phyloP scores from a whole-genome alignment of 2,797 vertebrate genomes.

The Eulemur coronatus region DNA sequence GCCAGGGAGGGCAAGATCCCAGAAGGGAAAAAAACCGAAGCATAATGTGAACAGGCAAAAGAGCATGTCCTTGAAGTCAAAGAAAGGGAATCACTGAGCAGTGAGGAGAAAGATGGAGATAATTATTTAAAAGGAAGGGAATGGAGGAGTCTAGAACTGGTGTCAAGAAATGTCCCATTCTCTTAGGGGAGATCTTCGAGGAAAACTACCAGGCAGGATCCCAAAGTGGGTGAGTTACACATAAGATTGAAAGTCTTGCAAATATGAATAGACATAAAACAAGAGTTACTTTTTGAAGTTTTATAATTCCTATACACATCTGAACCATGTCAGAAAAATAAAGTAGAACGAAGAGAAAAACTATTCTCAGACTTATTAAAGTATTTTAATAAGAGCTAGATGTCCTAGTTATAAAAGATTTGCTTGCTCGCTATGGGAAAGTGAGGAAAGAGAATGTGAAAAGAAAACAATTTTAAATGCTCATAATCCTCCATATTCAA shows the following conservation, averaged over 20 bases:
- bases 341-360: not conserved
- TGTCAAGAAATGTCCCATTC: not conserved
- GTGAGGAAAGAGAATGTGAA: rapidly evolving
- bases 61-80: not conserved
- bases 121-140: not conserved
- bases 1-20: not conserved
- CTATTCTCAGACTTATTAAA: not conserved
- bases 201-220: not conserved
- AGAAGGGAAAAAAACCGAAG: not conserved
- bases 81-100: not conserved
- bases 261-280: not conserved
- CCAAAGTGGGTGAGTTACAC: not conserved
- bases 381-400: not conserved
- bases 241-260: not conserved
- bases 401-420: not conserved
- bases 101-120: not conserved
- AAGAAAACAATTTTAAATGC: not conserved
- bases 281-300: not conserved
- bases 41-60: not conserved
- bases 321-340: not conserved
- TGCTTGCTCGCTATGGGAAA: not conserved
- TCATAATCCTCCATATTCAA: not conserved
- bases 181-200: not conserved
- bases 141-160: not conserved
- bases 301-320: not conserved